These are phyloP conservation scores for Poecilia picta DNA, from an alignment of 2,797 vertebrate species.

Conservation along the genomic window DNA sequence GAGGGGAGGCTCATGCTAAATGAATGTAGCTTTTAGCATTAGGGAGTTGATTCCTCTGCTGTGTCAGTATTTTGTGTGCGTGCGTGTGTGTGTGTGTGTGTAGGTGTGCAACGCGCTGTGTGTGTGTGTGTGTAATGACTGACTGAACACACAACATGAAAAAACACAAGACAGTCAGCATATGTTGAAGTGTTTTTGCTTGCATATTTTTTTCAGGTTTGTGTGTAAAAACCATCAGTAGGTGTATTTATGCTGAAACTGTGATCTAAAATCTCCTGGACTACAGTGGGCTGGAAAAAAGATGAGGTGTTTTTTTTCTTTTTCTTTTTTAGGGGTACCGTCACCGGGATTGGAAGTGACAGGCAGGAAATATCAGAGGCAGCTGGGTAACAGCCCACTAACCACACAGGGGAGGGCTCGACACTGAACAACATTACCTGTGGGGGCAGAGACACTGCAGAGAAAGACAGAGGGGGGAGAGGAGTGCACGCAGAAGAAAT, in stretches of 20 bases:
- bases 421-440: constrained; percentile 59
- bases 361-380: constrained; percentile 78
- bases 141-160: constrained; percentile 13
- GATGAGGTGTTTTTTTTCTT: not conserved
- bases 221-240: constrained; percentile 34
- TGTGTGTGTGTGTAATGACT: not conserved
- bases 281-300: constrained; percentile 16
- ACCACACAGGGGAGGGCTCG: constrained; percentile 68
- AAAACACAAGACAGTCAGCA: constrained; percentile 33
- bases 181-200: constrained; percentile 24
- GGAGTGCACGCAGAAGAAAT: constrained; percentile 7
- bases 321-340: constrained; percentile 19
- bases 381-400: constrained; percentile 76
- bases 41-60: constrained; percentile 55
- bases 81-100: not conserved
- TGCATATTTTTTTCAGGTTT: constrained; percentile 13
- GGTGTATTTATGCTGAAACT: constrained; percentile 31
- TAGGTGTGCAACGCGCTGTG: too few relatives aligned
- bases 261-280: constrained; percentile 36
- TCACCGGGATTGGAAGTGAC: constrained; percentile 75
- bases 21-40: constrained; percentile 67
- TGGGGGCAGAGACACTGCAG: constrained; percentile 40
- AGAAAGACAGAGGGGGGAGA: not conserved
- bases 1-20: constrained; percentile 50
- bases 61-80: constrained; percentile 29